phyloP scores from a whole-genome alignment of 2,113 vertebrate genomes.

The Leucopsar rothschildi region DNA sequence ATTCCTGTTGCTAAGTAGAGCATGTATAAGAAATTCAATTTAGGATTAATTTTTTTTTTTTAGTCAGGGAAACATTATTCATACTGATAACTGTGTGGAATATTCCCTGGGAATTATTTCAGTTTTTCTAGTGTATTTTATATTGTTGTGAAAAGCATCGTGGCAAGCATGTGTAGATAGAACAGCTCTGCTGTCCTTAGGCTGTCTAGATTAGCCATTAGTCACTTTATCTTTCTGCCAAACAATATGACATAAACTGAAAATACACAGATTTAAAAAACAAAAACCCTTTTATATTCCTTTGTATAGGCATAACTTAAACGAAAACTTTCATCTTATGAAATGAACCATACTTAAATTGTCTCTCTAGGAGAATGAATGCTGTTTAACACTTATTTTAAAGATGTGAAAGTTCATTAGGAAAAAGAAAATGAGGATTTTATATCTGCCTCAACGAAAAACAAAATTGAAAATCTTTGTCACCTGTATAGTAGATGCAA shows the following conservation, averaged over 20 bases:
- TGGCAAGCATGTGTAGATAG: not conserved
- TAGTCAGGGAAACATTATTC: not conserved
- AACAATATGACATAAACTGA: conserved; percentile 19
- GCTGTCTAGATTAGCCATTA: not conserved
- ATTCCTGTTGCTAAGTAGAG: not conserved
- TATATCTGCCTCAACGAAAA: not conserved
- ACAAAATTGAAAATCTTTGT: not conserved
- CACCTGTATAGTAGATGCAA: not conserved
- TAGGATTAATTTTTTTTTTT: not conserved
- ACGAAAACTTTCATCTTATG: not conserved
- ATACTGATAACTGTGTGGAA: not conserved
- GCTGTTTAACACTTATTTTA: not conserved
- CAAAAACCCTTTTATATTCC: not conserved
- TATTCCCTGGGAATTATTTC: conserved; percentile 4
- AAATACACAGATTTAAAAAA: not conserved
- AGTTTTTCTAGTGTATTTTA: not conserved
- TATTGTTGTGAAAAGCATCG: not conserved
- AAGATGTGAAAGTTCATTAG: not conserved
- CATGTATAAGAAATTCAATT: not conserved
- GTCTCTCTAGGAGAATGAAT: not conserved
- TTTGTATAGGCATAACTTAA: not conserved
- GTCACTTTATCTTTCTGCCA: not conserved
- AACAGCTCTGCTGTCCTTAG: not conserved
- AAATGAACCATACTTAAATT: not conserved
- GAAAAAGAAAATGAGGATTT: not conserved